Conservation (phyloP, 2,113 vertebrate genomes). For the Amphilophus citrinellus region DNA sequence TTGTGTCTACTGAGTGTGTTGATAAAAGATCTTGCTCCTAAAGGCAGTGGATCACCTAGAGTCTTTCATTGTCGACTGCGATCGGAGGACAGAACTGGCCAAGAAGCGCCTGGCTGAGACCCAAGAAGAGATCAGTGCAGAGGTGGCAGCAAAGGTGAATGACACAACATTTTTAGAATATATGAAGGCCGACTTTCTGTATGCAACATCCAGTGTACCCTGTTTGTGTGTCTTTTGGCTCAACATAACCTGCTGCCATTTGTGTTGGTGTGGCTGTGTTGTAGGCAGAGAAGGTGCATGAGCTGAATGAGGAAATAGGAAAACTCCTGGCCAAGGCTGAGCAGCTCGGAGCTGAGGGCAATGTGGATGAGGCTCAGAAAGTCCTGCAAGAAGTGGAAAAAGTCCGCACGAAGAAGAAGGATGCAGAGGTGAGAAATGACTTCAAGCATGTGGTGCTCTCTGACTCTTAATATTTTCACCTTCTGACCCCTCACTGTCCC, state of each 20-base stretch:
- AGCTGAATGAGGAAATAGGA: constrained; percentile 98
- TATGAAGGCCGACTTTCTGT: neutral
- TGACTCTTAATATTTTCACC: rapidly evolving
- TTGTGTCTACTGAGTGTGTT: neutral
- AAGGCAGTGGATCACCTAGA: constrained; percentile 98
- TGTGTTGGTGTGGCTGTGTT: neutral
- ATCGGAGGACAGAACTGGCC: constrained; percentile 95
- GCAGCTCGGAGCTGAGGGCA: constrained; percentile 96
- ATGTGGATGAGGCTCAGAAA: constrained; percentile 97
- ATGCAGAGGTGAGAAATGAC: constrained; percentile 89
- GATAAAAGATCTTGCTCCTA: neutral
- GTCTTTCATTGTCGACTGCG: constrained; percentile 97
- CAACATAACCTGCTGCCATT: neutral
- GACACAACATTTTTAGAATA: neutral
- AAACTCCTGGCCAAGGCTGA: constrained; percentile 98
- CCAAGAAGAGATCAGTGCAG: constrained; percentile 98
- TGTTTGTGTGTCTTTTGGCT: neutral
- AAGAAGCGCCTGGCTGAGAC: constrained; percentile 98
- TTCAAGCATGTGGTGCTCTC: neutral
- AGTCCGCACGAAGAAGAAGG: constrained; percentile 94
- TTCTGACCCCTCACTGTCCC: neutral
- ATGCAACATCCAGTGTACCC: neutral
- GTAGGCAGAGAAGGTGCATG: constrained; percentile 98
- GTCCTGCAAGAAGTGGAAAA: constrained; percentile 98
- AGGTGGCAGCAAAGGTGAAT: constrained; percentile 95